These are phyloP conservation scores for Kuschelorhynchus macadamiae DNA, from an alignment of 2,888 invertebrate species.

Conservation along the genomic window DNA sequence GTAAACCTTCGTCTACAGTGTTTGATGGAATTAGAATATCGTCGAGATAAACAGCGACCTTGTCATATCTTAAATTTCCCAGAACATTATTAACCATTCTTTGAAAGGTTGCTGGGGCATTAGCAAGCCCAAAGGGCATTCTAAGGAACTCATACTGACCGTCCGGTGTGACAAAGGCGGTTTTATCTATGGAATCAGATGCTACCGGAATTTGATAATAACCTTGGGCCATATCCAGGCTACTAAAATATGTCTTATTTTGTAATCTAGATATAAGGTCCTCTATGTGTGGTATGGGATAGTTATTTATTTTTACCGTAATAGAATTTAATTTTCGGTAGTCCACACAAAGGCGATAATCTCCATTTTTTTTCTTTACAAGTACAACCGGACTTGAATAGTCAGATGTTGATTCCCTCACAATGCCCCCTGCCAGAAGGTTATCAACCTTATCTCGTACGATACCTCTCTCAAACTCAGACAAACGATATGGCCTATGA, in stretches of 20 bases:
- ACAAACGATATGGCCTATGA: conserved; percentile 56
- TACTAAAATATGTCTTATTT: conserved; percentile 53
- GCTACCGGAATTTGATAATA: conserved; percentile 59
- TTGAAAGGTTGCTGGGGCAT: conserved; percentile 61
- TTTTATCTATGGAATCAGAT: conserved; percentile 53
- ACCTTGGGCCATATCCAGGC: conserved; percentile 57
- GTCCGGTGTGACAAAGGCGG: conserved; percentile 59
- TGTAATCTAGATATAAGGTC: conserved; percentile 54
- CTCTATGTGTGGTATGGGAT: conserved; percentile 59
- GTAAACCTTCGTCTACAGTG: conserved; percentile 23
- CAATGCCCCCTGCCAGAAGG: conserved; percentile 31
- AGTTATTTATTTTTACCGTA: conserved; percentile 58
- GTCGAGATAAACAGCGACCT: conserved; percentile 57
- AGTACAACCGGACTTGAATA: background rate
- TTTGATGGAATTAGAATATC: conserved; percentile 55
- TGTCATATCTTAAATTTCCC: conserved; percentile 54
- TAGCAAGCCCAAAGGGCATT: conserved; percentile 63
- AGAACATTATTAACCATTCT: conserved; percentile 60
- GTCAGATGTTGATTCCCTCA: background rate
- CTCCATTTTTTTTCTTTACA: conserved; percentile 2
- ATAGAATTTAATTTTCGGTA: conserved; percentile 58
- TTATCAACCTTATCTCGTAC: conserved; percentile 52
- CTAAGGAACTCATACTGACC: conserved; percentile 58
- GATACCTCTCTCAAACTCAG: conserved; percentile 49
- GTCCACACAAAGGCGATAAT: conserved; percentile 51